Conservation (phyloP, 2,888 invertebrate species). For the Ennomos quercinarius region DNA sequence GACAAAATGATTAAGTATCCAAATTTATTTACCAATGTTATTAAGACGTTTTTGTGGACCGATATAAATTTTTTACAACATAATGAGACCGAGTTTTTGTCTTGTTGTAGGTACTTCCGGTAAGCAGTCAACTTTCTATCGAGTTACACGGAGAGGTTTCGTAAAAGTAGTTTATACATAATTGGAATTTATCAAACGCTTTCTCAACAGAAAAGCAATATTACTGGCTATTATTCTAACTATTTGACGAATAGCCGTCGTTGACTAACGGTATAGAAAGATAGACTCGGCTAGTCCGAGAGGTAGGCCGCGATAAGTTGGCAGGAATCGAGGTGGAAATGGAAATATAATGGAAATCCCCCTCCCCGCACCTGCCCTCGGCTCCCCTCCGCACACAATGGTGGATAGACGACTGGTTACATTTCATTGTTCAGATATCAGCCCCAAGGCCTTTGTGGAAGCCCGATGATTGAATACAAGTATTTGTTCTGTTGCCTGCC, state of each 20-base stretch:
- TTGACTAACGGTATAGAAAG: conserved; percentile 82
- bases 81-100: conserved; percentile 33
- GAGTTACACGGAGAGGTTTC: conserved; percentile 23
- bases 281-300: conserved; percentile 81
- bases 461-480: conserved; percentile 84
- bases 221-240: conserved; percentile 46
- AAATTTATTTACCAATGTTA: conserved; percentile 42
- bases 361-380: conserved; percentile 48
- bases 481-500: conserved; percentile 83
- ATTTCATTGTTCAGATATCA: conserved; percentile 86
- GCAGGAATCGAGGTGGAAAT: conserved; percentile 83
- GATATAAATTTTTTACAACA: conserved; percentile 16
- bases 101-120: conserved; percentile 35
- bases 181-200: conserved; percentile 8
- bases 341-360: conserved; percentile 84
- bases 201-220: conserved; percentile 49
- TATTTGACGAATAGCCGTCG: conserved; percentile 66
- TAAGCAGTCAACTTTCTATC: conserved; percentile 30
- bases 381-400: conserved; percentile 73
- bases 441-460: conserved; percentile 80
- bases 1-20: conserved; percentile 44
- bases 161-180: conserved; percentile 22
- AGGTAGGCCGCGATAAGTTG: conserved; percentile 83
- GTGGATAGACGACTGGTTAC: conserved; percentile 84
- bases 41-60: conserved; percentile 25